Evolutionary conservation across 2,888 invertebrate genomes (phyloP).

Genomic region (Caenorhabditis becei): DNA sequence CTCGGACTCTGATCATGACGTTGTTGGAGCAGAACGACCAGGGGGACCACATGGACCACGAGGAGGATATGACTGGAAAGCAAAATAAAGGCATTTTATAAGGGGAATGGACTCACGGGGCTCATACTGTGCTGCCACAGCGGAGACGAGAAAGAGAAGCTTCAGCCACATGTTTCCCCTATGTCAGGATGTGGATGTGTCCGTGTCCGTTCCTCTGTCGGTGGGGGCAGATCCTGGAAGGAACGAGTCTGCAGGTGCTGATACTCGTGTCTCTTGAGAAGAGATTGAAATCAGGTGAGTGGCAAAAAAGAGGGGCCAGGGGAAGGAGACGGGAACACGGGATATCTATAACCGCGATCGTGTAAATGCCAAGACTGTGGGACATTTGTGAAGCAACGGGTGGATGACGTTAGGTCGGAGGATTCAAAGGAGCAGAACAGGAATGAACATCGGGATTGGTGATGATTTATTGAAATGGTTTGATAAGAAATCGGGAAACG

Average conservation of each 20-base stretch:
- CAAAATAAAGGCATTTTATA: not conserved
- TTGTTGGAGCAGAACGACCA: conserved; percentile 80
- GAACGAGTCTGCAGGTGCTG: conserved; percentile 8
- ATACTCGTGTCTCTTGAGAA: conserved; percentile 12
- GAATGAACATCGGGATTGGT: no score
- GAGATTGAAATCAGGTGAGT: conserved; percentile 40
- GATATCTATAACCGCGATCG: conserved; percentile 28
- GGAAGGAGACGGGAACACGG: conserved; percentile 27
- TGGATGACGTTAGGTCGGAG: not conserved
- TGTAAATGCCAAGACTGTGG: conserved; percentile 5
- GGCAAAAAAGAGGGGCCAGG: conserved; percentile 19
- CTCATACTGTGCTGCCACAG: conserved; percentile 49
- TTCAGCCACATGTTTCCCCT: conserved; percentile 34
- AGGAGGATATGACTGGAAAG: conserved; percentile 76
- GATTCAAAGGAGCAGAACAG: not conserved
- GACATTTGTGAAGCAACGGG: not conserved
- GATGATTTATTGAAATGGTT: no score
- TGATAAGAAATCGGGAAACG: no score
- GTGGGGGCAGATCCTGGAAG: conserved; percentile 10
- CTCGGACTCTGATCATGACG: conserved; percentile 79
- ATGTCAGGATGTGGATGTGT: not conserved
- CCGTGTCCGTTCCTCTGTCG: not conserved
- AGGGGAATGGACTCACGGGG: conserved; percentile 31
- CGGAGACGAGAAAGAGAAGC: conserved; percentile 21
- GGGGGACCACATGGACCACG: conserved; percentile 81